Base-by-base conservation (phyloP, 2,888 invertebrate genomes). In the Aradus depressus region DNA sequence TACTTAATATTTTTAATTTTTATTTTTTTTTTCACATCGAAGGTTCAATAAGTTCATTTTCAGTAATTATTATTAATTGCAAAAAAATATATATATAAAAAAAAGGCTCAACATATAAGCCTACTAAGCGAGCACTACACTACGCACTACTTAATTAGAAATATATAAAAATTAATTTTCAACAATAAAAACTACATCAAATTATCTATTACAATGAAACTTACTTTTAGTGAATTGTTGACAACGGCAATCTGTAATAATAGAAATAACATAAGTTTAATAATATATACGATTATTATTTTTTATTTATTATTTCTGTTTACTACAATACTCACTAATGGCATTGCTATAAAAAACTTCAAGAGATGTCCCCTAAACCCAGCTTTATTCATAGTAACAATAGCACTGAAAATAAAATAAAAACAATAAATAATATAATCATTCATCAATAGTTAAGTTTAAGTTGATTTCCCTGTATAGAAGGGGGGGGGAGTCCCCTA, bases 171-270 rank as follows among this genome's bases (percentile, higher is more conserved):
- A n/a, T 16, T 37, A 12, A 6, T 10, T 42, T 42, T 42, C 22
- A 45, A 45, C 14, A 21, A 21, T 31, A 44, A 44, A 44, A 44
- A 6, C 21, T 12, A 25, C 19, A 42, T 34, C n/a, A 22, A 39
- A 43, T 28, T 32, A 22, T 38, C 26, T 26, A 44, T 25, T 10
- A 10, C 25, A 6, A 22, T 3, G 23, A 2, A 23, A 58, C 62
- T 66, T 65, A 75, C 75, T 73, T 93, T 96, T 52, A 97, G 71
- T 49, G 91, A 73, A 65, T 92, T 93, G 70, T 96, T 97, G 32
- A 96, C 87, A 55, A 93, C 70, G 1, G 96, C 89, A 67, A 97
- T 85, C 85, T 89, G 74, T 48, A 77, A 74, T 58, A 62, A n/a
- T 18, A 37, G 28, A 50, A 51, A 51, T 42, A 10, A 51, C 35